Percentiles rank a stretch among this genome's conserved stretches.
These are phyloP conservation scores for Mustelus asterias DNA, from an alignment of 2,113 vertebrate species.

Conservation along the genomic window DNA sequence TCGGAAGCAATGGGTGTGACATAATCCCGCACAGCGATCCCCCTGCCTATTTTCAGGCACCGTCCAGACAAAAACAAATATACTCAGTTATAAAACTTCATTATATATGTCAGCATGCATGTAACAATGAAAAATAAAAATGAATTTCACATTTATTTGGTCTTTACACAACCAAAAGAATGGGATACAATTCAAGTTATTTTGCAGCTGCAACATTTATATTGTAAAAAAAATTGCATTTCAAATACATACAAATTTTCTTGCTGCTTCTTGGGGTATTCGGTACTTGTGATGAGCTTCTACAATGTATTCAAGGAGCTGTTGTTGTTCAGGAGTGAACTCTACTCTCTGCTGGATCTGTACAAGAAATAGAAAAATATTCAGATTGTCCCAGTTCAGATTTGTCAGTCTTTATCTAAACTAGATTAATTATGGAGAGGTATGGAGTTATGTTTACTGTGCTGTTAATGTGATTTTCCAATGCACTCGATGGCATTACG, in stretches of 20 bases:
- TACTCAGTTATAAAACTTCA: neutral
- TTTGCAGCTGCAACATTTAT: constrained; percentile 13
- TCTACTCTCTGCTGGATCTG: constrained; percentile 50
- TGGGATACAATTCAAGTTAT: neutral
- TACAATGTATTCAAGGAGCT: constrained; percentile 73
- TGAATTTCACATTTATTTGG: neutral
- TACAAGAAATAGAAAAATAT: neutral
- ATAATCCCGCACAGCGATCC: neutral
- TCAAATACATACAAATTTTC: constrained; percentile 62
- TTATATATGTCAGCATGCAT: neutral
- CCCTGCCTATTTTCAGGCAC: neutral
- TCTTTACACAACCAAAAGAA: neutral
- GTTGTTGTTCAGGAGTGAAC: constrained; percentile 68
- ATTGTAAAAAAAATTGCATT: constrained; percentile 38
- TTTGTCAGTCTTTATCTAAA: neutral
- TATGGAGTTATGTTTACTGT: neutral
- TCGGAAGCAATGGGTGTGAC: no score
- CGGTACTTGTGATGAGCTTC: constrained; percentile 72
- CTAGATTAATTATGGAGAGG: neutral
- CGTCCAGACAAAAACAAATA: neutral
- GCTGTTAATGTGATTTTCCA: neutral
- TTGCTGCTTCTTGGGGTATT: constrained; percentile 59
- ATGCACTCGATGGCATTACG: neutral
- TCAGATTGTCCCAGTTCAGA: neutral
- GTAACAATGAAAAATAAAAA: neutral